Evolutionary conservation across 2,113 vertebrate species (phyloP).

Genomic region (Prunella himalayana): DNA sequence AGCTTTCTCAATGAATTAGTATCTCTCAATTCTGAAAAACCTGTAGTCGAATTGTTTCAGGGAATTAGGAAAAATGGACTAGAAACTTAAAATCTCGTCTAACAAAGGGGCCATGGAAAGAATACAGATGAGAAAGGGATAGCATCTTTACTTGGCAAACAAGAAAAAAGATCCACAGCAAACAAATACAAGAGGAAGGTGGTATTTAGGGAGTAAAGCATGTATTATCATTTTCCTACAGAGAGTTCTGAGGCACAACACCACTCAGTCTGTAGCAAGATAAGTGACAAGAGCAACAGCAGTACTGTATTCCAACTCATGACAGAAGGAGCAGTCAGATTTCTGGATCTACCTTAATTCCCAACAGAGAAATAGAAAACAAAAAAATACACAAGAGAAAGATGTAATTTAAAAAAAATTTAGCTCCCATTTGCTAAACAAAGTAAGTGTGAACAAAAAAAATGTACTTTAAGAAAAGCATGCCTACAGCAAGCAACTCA

Average conservation of each 20-base stretch:
- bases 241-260: not conserved
- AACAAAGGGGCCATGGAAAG: not conserved
- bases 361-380: not conserved
- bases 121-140: not conserved
- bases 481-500: not conserved
- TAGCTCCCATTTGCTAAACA: not conserved
- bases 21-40: not conserved
- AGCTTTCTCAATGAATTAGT: not conserved
- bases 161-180: not conserved
- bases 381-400: not conserved
- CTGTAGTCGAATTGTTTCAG: fast-evolving
- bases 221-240: not conserved
- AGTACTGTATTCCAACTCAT: not conserved
- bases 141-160: not conserved
- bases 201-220: not conserved
- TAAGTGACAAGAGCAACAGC: not conserved
- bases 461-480: not conserved
- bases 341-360: not conserved
- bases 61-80: not conserved
- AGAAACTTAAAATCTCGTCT: not conserved
- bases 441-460: not conserved
- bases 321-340: not conserved
- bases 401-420: not conserved
- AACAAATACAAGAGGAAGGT: not conserved
- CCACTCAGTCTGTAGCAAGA: not conserved